Evolutionary conservation across 30 jellyfish, hydroid and myxozoan genomes (phyloP), one percentile per base, ranked within the genome.

Genomic region (Nemopilema nomurai): DNA sequence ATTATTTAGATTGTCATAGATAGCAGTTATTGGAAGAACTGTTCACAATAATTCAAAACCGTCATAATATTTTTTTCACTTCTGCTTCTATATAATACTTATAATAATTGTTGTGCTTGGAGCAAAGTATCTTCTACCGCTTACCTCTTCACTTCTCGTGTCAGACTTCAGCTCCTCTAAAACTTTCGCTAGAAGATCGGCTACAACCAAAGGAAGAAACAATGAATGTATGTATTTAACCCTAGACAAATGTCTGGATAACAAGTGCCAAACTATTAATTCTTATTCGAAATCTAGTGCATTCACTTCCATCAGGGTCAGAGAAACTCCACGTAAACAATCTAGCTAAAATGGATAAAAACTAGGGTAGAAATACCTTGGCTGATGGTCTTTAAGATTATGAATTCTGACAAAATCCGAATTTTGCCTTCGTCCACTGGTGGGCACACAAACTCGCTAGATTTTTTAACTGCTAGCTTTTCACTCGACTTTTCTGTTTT

Each of bases 121-220:
- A n/a, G n/a, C n/a, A n/a, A n/a, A n/a, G n/a, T n/a, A n/a, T n/a
- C n/a, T n/a, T n/a, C n/a, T n/a, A n/a, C n/a, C n/a, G n/a, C 89
- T 29, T 88, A 81, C 90, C 74, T 51, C 71, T 22, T 89, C 97
- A 22, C 16, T 69, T 50, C 92, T 69, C 63, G 89, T 71, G 51
- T 89, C 93, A 16, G 21, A 13, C 51, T 83, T 71, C 52, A 89
- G 79, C 31, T 49, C 51, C 7, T 82, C 89, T 21, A 89, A 89
- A 41, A 68, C 92, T 81, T 84, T 82, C 57, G 97, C 84, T 13
- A 89, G 51, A 21, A 89, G 53, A 64, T 89, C 97, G 72, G 97
- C 97, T 89, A 69, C 67, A 76, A 30, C 3, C 4, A n/a, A 65
- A 13, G 70, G 49, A 63, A 50, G 18, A 28, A 29, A n/a, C n/a